These are phyloP conservation scores for Lithophane leautieri DNA, from an alignment of 2,888 invertebrate genomes.

Conservation along the genomic window DNA sequence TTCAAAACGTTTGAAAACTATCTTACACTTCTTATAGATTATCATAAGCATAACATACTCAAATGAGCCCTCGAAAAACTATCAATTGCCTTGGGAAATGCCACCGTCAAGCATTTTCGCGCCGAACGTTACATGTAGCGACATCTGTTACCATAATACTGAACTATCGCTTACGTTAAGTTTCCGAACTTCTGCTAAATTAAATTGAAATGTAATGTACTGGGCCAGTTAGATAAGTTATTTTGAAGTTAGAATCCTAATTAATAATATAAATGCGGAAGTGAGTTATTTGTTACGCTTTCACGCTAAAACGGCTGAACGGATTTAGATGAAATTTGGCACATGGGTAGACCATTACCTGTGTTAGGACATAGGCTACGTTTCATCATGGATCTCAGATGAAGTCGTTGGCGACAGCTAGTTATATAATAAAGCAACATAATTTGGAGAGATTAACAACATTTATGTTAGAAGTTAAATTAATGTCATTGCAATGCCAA, in stretches of 20 bases:
- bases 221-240: not conserved
- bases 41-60: no score
- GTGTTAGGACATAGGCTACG: no score
- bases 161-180: not conserved
- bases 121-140: slow-evolving; percentile 22
- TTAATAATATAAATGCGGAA: no score
- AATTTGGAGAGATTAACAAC: slow-evolving; percentile 7
- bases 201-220: not conserved
- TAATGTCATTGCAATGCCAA: slow-evolving; percentile 17
- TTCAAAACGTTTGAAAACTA: not conserved
- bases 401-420: no score
- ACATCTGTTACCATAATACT: slow-evolving; percentile 34
- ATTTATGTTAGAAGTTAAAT: slow-evolving; percentile 47
- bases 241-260: slow-evolving; percentile 1
- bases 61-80: not conserved
- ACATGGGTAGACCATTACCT: no score
- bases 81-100: not conserved
- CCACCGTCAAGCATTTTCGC: not conserved
- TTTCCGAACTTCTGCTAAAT: not conserved
- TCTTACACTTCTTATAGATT: not conserved
- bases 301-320: no score
- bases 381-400: no score
- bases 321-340: no score
- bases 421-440: not conserved
- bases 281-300: no score